These are phyloP conservation scores for Scylla paramamosain DNA, from an alignment of 1,140 invertebrate species.

Conservation along the genomic window DNA sequence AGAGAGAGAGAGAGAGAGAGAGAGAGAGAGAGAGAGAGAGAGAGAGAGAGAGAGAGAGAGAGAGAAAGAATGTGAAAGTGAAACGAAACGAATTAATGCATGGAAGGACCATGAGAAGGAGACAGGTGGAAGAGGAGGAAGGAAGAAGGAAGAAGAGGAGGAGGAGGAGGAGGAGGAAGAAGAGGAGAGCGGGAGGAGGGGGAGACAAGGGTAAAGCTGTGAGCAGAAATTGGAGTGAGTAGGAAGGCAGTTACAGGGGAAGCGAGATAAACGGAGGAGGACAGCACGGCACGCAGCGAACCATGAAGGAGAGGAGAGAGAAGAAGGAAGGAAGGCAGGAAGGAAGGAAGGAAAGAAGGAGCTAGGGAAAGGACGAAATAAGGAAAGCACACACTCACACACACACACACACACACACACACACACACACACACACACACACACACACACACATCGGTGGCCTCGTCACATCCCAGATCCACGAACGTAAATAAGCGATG, in stretches of 20 bases:
- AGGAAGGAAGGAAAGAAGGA: not conserved
- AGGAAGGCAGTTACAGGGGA: conserved; percentile 2
- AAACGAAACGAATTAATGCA: not conserved
- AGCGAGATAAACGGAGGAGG: not conserved
- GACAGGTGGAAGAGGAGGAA: not conserved
- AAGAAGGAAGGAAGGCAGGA: not conserved
- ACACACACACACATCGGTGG: not conserved
- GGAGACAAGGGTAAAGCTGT: not conserved
- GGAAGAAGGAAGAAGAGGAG: not conserved
- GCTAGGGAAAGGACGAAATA: not conserved
- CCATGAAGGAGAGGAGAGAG: conserved; percentile 15
- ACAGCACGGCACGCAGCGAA: not conserved
- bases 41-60: not conserved
- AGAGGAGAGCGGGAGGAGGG: not conserved
- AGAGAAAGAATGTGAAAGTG: not conserved
- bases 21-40: not conserved
- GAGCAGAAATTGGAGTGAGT: not conserved
- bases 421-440: conserved; percentile 38
- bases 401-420: conserved; percentile 30
- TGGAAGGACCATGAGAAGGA: not conserved
- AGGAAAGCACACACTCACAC: conserved; percentile 26
- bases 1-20: not conserved
- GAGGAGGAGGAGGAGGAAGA: not conserved
- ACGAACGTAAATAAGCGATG: not conserved
- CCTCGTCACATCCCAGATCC: not conserved